A percentile compares a stretch with the other conserved stretches of the same genome.
Evolutionary conservation across 2,113 vertebrate species (phyloP).

Genomic region (Phylloscopus trochilus): DNA sequence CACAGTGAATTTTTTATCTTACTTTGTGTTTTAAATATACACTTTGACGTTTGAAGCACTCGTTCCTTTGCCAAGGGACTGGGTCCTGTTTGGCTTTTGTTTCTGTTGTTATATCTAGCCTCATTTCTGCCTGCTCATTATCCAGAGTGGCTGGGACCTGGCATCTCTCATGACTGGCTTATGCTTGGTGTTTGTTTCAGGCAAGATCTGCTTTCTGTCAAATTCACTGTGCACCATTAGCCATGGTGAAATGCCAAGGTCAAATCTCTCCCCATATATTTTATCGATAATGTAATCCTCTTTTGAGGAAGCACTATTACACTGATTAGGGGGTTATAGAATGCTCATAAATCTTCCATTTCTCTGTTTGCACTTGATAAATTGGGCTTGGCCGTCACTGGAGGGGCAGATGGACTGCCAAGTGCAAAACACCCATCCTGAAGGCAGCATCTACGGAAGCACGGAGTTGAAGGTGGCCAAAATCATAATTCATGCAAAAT

Average conservation of each 20-base stretch:
- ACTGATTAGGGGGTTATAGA: neutral
- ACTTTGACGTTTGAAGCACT: neutral
- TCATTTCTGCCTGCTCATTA: neutral
- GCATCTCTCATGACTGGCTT: neutral
- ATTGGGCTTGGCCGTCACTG: neutral
- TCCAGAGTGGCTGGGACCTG: neutral
- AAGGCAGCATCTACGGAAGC: neutral
- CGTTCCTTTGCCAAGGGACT: neutral
- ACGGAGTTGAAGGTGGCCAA: neutral
- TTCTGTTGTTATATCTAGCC: neutral
- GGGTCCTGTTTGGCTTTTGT: neutral
- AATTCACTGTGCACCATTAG: neutral
- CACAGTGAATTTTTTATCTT: neutral
- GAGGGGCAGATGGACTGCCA: neutral
- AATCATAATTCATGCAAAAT: neutral
- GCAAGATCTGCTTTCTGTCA: neutral
- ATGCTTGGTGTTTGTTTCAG: neutral
- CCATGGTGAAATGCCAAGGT: neutral
- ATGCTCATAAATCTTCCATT: neutral
- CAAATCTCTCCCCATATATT: neutral
- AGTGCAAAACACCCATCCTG: neutral
- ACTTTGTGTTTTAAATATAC: neutral
- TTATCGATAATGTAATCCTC: neutral
- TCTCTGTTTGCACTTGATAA: constrained; percentile 2
- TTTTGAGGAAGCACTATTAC: neutral